Base-by-base conservation (phyloP, 1,140 invertebrate species). In the Neodiprion lecontei region DNA sequence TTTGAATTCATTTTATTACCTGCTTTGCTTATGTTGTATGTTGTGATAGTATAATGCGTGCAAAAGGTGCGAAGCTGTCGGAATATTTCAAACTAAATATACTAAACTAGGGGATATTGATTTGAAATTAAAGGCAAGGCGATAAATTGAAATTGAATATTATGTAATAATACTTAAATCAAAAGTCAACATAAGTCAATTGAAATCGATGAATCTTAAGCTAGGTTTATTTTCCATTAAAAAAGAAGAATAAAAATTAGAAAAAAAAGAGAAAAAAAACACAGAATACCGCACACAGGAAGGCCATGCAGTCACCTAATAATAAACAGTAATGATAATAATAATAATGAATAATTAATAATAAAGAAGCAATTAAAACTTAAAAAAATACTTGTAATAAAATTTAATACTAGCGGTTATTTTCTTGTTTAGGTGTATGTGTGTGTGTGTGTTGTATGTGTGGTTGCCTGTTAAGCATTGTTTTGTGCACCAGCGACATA, bases 301-400 rank as follows among this genome's bases (percentile, higher is more conserved):
- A 61, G n/a, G 7, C 5, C n/a, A 14, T 14, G 53, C 53, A 14
- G 53, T 9, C 53, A 61, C n/a, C 5, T 17, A 61, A 61, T 61
- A 17, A 61, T 61, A 14, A 61, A 61, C 53, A 61, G 53, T 61
- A 61, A 14, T 61, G 4, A 61, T 61, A 61, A 8, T 61, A 61
- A 11, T 61, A 9, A 17, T 61, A 7, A 14, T 61, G 7, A 61
- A 5, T 61, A 61, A 61, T 61, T 61, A 61, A 61, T 5, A 5
- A 40, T 40, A 61, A 61, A 61, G 5, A 61, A 61, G 53, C 53
- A 9, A 17, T 61, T 61, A 61, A 61, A 61, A 61, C 53, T 61
- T 61, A 61, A 61, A 61, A 61, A 61, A 61, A 61, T 61, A 61
- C 53, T 61, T 61, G 53, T 61, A 61, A 61, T 61, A 61, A 61